Conservation (phyloP, 1,140 invertebrate species). For the Heliconius himera region DNA sequence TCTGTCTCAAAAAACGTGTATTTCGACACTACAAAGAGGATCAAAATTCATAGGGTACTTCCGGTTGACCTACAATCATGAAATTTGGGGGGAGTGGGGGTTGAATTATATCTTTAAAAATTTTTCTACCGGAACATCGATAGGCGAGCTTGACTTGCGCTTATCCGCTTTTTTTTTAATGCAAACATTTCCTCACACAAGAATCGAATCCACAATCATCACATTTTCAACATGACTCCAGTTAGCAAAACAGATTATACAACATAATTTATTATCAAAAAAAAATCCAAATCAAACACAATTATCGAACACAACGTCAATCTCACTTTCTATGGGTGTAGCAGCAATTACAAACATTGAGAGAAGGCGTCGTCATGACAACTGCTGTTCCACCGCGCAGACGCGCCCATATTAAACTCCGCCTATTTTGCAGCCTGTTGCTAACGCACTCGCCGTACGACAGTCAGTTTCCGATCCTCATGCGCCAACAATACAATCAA, state of each 20-base stretch:
- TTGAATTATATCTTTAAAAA: no score
- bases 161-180: no score
- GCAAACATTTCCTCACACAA: no score
- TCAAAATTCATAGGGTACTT: no score
- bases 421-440: slow-evolving; percentile 76
- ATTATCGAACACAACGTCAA: slow-evolving; percentile 68
- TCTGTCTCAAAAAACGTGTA: no score
- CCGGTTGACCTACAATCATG: no score
- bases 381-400: slow-evolving; percentile 66
- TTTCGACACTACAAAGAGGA: no score
- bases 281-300: slow-evolving; percentile 44
- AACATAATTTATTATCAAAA: not conserved
- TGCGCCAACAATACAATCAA: slow-evolving; percentile 44
- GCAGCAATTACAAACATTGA: slow-evolving; percentile 72
- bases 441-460: slow-evolving; percentile 60
- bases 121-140: no score
- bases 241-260: not conserved
- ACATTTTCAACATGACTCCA: not conserved
- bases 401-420: slow-evolving; percentile 59
- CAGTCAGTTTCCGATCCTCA: slow-evolving; percentile 61
- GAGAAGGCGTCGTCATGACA: slow-evolving; percentile 77
- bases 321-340: slow-evolving; percentile 63
- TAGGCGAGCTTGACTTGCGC: no score
- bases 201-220: no score
- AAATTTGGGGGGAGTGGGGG: no score